These are phyloP conservation scores for Premnoplex brunnescens DNA, from an alignment of 2,797 vertebrate genomes.

Conservation along the genomic window DNA sequence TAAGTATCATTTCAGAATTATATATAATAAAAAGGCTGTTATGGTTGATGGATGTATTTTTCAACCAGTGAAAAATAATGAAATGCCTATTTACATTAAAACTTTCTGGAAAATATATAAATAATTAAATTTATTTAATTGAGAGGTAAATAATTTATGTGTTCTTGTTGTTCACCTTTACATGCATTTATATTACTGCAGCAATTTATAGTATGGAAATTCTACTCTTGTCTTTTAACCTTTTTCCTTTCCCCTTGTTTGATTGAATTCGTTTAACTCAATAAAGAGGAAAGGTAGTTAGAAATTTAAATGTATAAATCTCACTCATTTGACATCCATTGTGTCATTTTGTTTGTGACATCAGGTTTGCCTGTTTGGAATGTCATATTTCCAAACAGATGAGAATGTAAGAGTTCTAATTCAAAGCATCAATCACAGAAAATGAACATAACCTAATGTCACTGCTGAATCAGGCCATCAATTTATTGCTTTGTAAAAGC, in stretches of 20 bases:
- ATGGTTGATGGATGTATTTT: neutral
- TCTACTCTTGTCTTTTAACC: neutral
- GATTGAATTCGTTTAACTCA: slow-evolving; percentile 9
- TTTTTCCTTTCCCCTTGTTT: neutral
- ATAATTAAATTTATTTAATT: slow-evolving; percentile 55
- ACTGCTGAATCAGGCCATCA: slow-evolving; percentile 80
- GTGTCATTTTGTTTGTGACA: slow-evolving; percentile 60
- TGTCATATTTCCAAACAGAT: slow-evolving; percentile 67
- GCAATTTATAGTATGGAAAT: neutral
- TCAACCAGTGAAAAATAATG: neutral
- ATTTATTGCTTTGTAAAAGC: slow-evolving; percentile 83
- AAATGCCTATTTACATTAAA: neutral
- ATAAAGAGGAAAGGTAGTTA: slow-evolving; percentile 42
- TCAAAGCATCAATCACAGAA: slow-evolving; percentile 76
- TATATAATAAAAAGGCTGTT: neutral
- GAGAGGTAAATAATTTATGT: slow-evolving; percentile 43
- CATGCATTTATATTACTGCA: neutral
- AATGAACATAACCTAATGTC: slow-evolving; percentile 80
- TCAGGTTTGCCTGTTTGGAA: slow-evolving; percentile 51
- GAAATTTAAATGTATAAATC: slow-evolving; percentile 60
- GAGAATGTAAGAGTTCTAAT: slow-evolving; percentile 67
- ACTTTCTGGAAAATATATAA: slow-evolving; percentile 10
- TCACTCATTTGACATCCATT: neutral
- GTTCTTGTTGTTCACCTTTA: slow-evolving; percentile 20
- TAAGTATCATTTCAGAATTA: neutral